Percentiles rank a stretch among this genome's conserved stretches.
Evolutionary conservation across 2,113 vertebrate genomes (phyloP).

Genomic region (Gadus chalcogrammus): DNA sequence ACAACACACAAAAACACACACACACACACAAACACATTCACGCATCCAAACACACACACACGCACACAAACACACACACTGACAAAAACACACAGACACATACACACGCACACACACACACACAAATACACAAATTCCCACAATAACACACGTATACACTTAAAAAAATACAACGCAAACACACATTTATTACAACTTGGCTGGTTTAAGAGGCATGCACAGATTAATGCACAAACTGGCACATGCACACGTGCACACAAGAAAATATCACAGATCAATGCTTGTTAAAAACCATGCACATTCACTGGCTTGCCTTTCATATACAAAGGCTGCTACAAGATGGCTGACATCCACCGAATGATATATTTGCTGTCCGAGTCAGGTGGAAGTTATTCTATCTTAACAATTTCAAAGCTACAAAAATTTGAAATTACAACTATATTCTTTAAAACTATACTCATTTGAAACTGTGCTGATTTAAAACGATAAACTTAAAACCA

Average conservation of each 20-base stretch:
- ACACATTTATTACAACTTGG: conserved; percentile 30
- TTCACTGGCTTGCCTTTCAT: no score
- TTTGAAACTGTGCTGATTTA: no score
- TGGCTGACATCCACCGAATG: conserved; percentile 4
- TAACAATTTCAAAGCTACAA: no score
- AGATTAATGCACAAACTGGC: not conserved
- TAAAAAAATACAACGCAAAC: conserved; percentile 36
- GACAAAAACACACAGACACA: conserved; percentile 52
- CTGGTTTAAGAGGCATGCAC: not conserved
- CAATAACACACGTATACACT: no score
- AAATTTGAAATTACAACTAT: no score
- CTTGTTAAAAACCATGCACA: not conserved
- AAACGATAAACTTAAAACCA: conserved; percentile 5
- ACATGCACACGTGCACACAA: not conserved
- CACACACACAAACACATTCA: no score
- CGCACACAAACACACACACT: no score
- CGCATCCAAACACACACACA: no score
- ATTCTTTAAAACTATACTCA: no score
- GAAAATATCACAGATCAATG: not conserved
- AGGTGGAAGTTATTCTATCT: not conserved
- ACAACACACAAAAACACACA: no score
- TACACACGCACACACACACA: no score
- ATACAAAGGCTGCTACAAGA: not conserved
- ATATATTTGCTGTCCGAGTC: conserved; percentile 18
- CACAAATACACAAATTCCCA: no score